Evolutionary conservation across 2,888 invertebrate species (phyloP), one percentile per base, ranked within the genome.

Genomic region (Melanchra persicariae): DNA sequence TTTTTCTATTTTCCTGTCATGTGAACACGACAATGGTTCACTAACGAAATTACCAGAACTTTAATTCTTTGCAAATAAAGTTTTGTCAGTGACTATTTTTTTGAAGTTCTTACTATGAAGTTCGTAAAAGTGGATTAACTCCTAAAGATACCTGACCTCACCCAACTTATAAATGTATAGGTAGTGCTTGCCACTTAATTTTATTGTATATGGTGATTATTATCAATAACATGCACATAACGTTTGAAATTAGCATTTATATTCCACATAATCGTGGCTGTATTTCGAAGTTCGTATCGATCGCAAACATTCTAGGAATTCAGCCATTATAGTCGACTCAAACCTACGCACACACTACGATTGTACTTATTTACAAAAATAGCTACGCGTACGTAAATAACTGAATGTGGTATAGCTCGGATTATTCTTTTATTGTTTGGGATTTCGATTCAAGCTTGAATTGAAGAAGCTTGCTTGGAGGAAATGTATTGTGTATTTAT

Each of bases 1-100:
- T 88, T 82, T 66, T 67, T 66, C 81, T 82, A 79, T 84, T 82
- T 81, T 77, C 79, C 79, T 79, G 66, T 19, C 76, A 80, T 58
- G 49, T 61, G 81, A 57, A 10, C 45, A 58, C 61, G 60, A 57
- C 43, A 83, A 79, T 63, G 15, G 51, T 66, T 58, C 19, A 30
- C 57, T 12, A 72, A 5, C 12, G 19, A 19, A 22, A 73, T 58
- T 58, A 37, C 26, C 26, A 47, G 12, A 26, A 45, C 37, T 54
- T 59, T 34, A 47, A 34, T 47, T 61, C 17, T 17, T 30, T 73
- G 17, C 5, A 52, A 19, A 22, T 4, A 34, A 24, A 30, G 19
- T 40, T 17, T 45, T 17, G 12, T 15, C 19, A 22, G 8, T 34
- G n/a, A 8, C 17, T 24, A 15, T 43, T 24, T 70, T 70, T 34